Percentiles rank a stretch among this genome's conserved stretches.
phyloP scores from a whole-genome alignment of 2,888 invertebrate genomes.

The Yponomeuta evonymella region DNA sequence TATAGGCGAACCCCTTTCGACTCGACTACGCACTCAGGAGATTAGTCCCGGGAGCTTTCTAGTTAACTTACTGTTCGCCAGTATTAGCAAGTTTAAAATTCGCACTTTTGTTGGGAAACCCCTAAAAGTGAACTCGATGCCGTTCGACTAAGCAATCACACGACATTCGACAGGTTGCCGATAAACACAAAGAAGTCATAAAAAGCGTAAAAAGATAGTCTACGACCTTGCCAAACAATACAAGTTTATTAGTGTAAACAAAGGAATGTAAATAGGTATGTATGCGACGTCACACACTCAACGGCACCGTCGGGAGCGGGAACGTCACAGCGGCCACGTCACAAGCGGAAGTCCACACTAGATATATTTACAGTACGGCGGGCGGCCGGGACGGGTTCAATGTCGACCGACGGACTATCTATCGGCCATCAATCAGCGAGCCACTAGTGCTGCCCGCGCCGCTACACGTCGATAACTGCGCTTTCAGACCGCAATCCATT shows the following conservation, averaged over 20 bases:
- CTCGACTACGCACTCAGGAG: conserved; percentile 66
- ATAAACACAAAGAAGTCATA: conserved; percentile 47
- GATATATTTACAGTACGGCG: conserved; percentile 55
- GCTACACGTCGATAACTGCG: conserved; percentile 19
- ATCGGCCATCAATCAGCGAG: conserved; percentile 69
- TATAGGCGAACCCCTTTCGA: conserved; percentile 28
- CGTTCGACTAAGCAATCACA: neutral
- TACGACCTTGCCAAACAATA: conserved; percentile 64
- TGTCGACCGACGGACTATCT: conserved; percentile 60
- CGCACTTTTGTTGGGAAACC: neutral
- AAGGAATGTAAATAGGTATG: conserved; percentile 60
- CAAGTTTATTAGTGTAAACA: conserved; percentile 71
- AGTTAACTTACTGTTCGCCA: conserved; percentile 43
- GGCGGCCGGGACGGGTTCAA: conserved; percentile 62
- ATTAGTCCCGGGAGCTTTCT: conserved; percentile 68
- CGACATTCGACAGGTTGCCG: conserved; percentile 4
- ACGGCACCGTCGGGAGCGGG: conserved; percentile 25
- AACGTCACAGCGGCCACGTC: conserved; percentile 45
- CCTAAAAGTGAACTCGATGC: neutral
- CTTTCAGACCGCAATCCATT: neutral
- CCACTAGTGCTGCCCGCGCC: conserved; percentile 27
- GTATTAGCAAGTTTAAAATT: conserved; percentile 7
- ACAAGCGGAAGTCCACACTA: conserved; percentile 64
- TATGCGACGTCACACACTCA: conserved; percentile 38
- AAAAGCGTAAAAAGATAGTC: conserved; percentile 66